phyloP scores from a whole-genome alignment of 2,113 vertebrate species.

The Pelvicachromis taeniatus region DNA sequence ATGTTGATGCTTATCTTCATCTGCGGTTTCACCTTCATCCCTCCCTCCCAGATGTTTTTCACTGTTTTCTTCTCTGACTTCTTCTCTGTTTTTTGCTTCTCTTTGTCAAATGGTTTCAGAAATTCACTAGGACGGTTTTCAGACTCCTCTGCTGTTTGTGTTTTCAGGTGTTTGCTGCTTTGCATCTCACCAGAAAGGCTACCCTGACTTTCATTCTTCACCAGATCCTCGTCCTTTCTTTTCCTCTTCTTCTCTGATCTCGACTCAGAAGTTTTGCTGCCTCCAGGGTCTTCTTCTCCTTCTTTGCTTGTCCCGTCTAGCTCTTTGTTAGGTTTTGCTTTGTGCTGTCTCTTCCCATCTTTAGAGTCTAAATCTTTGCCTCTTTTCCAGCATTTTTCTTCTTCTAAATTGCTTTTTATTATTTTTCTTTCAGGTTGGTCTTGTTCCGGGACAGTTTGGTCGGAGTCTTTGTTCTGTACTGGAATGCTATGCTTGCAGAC shows the following conservation, averaged over 20 bases:
- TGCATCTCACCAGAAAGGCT: background rate
- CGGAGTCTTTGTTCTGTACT: conserved; percentile 68
- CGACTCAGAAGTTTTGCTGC: background rate
- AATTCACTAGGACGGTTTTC: background rate
- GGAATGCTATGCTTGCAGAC: conserved; percentile 79
- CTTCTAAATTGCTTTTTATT: conserved; percentile 56
- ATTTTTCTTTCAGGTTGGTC: conserved; percentile 70
- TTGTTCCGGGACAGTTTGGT: background rate
- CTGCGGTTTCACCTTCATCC: conserved; percentile 73
- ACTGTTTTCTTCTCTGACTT: conserved; percentile 36
- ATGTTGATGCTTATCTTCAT: conserved; percentile 96
- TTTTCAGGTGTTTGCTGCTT: background rate
- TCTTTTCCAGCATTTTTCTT: conserved; percentile 67
- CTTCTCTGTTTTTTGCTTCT: conserved; percentile 12
- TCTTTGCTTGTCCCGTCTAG: background rate
- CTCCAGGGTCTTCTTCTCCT: conserved; percentile 39
- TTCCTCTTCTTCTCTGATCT: conserved; percentile 60
- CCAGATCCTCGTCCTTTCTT: conserved; percentile 35
- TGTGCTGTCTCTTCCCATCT: conserved; percentile 68
- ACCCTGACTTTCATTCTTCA: background rate
- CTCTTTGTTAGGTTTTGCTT: conserved; percentile 50
- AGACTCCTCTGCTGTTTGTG: background rate
- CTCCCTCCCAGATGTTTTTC: conserved; percentile 56
- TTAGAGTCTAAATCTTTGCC: conserved; percentile 72
- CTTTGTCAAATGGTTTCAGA: background rate